Percentiles rank a stretch among this genome's conserved stretches.
phyloP scores from a whole-genome alignment of 2,888 invertebrate genomes.

The Drosophila acutilabella region DNA sequence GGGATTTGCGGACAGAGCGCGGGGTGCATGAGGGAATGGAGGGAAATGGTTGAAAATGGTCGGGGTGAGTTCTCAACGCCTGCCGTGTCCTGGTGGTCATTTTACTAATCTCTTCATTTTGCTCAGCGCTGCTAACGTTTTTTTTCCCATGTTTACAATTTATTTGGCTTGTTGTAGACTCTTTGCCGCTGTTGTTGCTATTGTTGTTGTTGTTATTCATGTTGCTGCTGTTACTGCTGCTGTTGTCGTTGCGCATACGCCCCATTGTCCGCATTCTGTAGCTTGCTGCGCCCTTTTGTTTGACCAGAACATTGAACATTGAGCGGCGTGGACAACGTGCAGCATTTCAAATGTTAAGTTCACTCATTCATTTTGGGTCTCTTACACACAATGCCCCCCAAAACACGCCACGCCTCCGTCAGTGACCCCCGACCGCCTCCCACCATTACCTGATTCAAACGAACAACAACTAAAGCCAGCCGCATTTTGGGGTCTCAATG shows the following conservation, averaged over 20 bases:
- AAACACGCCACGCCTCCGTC: conserved; percentile 10
- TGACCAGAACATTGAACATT: conserved; percentile 30
- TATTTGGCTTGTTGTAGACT: conserved; percentile 62
- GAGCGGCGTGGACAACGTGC: conserved; percentile 30
- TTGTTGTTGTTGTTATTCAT: conserved; percentile 11
- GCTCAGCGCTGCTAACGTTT: conserved; percentile 51
- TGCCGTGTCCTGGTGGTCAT: conserved; percentile 65
- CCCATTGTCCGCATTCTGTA: conserved; percentile 64
- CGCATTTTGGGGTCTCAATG: conserved; percentile 16
- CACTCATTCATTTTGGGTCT: conserved; percentile 56
- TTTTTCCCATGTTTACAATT: conserved; percentile 73
- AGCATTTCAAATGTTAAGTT: conserved; percentile 66
- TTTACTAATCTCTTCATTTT: conserved; percentile 81
- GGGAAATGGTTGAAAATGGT: not conserved
- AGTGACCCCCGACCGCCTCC: not conserved
- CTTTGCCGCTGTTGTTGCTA: not conserved
- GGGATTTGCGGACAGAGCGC: conserved; percentile 15
- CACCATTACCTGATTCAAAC: not conserved
- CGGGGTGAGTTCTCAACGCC: conserved; percentile 30
- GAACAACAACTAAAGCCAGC: conserved; percentile 15
- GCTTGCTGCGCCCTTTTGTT: conserved; percentile 48
- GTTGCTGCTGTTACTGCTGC: conserved; percentile 24
- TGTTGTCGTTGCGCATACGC: conserved; percentile 63
- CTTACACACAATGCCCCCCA: conserved; percentile 27
- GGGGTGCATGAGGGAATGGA: not conserved